Evolutionary conservation across 2,113 vertebrate species (phyloP).

Genomic region (Edolisoma coerulescens): DNA sequence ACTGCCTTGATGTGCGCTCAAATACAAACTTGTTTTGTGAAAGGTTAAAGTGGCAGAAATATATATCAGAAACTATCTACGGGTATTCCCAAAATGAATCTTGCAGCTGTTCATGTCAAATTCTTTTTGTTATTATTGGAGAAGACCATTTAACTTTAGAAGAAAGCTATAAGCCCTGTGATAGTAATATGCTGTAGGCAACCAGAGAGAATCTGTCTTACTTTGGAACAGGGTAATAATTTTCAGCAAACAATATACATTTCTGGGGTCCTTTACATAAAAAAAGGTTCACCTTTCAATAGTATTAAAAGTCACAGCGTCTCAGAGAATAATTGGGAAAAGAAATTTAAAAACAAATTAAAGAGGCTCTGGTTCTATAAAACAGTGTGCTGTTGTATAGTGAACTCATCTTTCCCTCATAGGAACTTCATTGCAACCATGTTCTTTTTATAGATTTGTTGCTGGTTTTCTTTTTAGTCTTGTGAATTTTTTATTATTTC

Average conservation of each 20-base stretch:
- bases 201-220: background rate
- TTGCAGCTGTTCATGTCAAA: constrained; percentile 18
- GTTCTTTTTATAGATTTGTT: background rate
- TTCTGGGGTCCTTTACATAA: background rate
- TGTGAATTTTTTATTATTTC: background rate
- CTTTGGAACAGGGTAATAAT: background rate
- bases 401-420: background rate
- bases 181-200: background rate
- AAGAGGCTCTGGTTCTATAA: background rate
- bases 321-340: background rate
- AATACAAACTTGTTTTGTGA: constrained; percentile 72
- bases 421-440: background rate
- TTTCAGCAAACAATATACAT: background rate
- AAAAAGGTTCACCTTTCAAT: background rate
- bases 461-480: background rate
- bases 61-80: background rate
- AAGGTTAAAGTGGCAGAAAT: constrained; percentile 35
- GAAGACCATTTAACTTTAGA: constrained; percentile 3
- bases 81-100: constrained; percentile 31
- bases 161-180: background rate
- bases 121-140: background rate
- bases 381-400: rapidly evolving
- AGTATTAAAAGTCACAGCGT: background rate
- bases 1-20: constrained; percentile 61
- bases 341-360: background rate